Base-by-base conservation (phyloP, 2,797 vertebrate genomes). In the Smutsia temminckii region DNA sequence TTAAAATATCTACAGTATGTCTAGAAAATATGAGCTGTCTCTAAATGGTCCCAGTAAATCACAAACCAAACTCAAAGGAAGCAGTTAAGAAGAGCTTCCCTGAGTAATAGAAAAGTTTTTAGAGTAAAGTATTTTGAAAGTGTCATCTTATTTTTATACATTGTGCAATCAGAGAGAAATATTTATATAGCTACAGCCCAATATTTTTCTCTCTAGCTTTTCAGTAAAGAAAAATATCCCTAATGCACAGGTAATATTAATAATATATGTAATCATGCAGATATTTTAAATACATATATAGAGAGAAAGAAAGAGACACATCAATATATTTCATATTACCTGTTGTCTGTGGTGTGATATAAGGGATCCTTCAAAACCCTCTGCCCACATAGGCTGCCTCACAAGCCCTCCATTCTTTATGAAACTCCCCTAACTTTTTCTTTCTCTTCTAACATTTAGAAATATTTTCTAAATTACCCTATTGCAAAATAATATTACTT, bases 1-100 rank as follows among this genome's bases (percentile, higher is more conserved):
- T 98, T 97, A 98, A 97, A 98, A 97, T 96, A 96, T 91, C 95
- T 97, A 97, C 95, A 97, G 91, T 97, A 93, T 92, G 95, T 95
- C 93, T 95, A 97, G 97, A 97, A 97, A 97, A 98, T 97, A 97
- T 97, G 97, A 97, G 95, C 96, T 97, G 93, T 97, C 94, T 97
- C 96, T 94, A 97, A 98, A 93, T 96, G 96, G 95, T 80, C 95
- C 92, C 72, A 90, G 96, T 98, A 97, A 98, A 98, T 97, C 97
- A 97, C 94, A 92, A 95, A 86, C 84, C 71, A 94, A 96, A 97
- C 94, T 93, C 57, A 0, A 96, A 96, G 92, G 91, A 97, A 93
- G 89, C 96, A 93, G 95, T 97, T 96, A 97, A 97, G 81, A 95
- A 95, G 74, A 93, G 91, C 94, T 96, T 94, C 88, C 71, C 91